Evolutionary conservation across 2,113 vertebrate genomes (phyloP).

Genomic region (Maylandia zebra): DNA sequence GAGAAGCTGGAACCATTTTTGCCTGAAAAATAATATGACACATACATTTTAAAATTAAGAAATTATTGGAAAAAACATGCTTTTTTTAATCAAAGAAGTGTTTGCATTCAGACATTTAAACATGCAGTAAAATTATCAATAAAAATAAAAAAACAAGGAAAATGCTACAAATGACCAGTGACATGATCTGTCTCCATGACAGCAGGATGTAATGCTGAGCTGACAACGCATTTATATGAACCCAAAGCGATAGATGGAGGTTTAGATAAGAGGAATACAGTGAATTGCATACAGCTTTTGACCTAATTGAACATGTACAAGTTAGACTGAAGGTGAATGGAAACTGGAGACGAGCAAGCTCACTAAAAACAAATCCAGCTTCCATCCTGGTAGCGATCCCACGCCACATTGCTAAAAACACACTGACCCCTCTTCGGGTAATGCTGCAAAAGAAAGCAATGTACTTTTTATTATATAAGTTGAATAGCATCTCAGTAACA

Average conservation of each 20-base stretch:
- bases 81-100: background rate
- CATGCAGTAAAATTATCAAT: background rate
- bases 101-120: background rate
- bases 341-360: background rate
- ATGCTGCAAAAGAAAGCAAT: background rate
- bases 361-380: background rate
- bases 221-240: background rate
- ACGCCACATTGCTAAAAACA: slow-evolving; percentile 1
- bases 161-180: background rate
- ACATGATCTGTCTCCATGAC: background rate
- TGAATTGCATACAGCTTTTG: background rate
- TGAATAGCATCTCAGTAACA: slow-evolving; percentile 16
- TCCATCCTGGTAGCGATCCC: background rate
- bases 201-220: background rate
- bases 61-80: background rate
- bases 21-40: background rate
- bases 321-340: background rate
- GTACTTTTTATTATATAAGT: slow-evolving; percentile 47
- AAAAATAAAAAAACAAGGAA: background rate
- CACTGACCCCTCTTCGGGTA: background rate
- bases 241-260: background rate
- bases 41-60: background rate
- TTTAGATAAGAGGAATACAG: background rate
- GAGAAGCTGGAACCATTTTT: background rate
- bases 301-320: background rate